Percentiles rank a stretch among this genome's conserved stretches.
phyloP scores from a whole-genome alignment of 1,140 invertebrate genomes.

The Drosophila bocqueti region DNA sequence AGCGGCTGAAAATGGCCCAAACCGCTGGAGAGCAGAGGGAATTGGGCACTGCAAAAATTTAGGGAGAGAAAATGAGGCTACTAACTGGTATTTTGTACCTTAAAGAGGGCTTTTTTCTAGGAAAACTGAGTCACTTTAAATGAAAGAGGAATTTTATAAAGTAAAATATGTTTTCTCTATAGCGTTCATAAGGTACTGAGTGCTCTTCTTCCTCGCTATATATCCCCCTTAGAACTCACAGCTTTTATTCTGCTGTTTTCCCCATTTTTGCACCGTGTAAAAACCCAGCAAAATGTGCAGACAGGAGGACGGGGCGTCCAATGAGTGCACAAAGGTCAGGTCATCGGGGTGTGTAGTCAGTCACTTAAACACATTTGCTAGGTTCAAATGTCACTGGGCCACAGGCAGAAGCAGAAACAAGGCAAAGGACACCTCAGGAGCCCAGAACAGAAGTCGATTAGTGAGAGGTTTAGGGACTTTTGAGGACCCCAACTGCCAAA shows the following conservation, averaged over 20 bases:
- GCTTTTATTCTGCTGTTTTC: too few species aligned
- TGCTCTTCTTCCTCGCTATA: too few species aligned
- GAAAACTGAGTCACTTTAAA: too few species aligned
- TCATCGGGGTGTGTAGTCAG: conserved; percentile 25
- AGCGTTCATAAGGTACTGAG: too few species aligned
- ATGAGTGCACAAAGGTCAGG: conserved; percentile 37
- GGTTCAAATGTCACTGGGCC: conserved; percentile 33
- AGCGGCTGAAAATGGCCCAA: conserved; percentile 2
- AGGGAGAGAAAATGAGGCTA: too few species aligned
- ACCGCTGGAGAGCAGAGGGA: conserved; percentile 19
- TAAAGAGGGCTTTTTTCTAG: neutral
- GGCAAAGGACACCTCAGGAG: neutral
- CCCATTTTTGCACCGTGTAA: neutral
- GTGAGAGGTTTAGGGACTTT: neutral
- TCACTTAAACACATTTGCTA: conserved; percentile 21
- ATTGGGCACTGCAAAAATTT: conserved; percentile 6
- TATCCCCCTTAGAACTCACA: too few species aligned
- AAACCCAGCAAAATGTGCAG: conserved; percentile 5
- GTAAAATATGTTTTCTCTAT: too few species aligned
- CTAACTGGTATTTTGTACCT: neutral
- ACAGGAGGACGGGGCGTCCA: conserved; percentile 1
- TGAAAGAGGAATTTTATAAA: too few species aligned
- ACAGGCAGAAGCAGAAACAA: neutral
- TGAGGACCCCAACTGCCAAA: fast-evolving
- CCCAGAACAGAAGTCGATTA: neutral